phyloP scores from a whole-genome alignment of 2,888 invertebrate species.

The Eupsilia transversa region DNA sequence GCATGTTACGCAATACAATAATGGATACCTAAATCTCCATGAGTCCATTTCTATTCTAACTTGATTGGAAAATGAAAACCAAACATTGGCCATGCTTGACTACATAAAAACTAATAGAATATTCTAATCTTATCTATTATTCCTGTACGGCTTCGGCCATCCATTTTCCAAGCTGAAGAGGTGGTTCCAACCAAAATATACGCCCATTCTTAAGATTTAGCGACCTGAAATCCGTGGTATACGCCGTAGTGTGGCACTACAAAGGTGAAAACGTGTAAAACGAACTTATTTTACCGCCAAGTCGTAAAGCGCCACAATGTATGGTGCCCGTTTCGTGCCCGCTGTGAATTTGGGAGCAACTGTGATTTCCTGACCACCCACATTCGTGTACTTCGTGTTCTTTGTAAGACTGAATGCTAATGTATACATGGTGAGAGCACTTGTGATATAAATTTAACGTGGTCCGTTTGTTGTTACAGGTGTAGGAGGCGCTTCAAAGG shows the following conservation, averaged over 20 bases:
- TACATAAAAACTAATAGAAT: slow-evolving; percentile 44
- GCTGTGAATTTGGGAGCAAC: slow-evolving; percentile 64
- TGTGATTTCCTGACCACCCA: slow-evolving; percentile 69
- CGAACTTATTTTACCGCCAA: slow-evolving; percentile 73
- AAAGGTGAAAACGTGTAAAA: slow-evolving; percentile 75
- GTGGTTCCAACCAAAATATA: slow-evolving; percentile 43
- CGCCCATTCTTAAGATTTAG: slow-evolving; percentile 57
- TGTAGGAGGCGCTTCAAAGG: slow-evolving; percentile 74
- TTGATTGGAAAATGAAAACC: slow-evolving; percentile 14
- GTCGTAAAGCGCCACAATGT: slow-evolving; percentile 73
- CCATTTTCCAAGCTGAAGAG: slow-evolving; percentile 23
- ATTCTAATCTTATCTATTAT: slow-evolving; percentile 57
- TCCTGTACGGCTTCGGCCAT: slow-evolving; percentile 24
- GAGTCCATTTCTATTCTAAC: slow-evolving; percentile 1
- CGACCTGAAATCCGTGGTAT: slow-evolving; percentile 50
- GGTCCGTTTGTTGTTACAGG: slow-evolving; percentile 75
- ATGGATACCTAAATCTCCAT: not conserved
- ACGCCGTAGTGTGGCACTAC: slow-evolving; percentile 57
- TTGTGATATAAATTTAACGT: slow-evolving; percentile 47
- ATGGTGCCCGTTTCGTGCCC: slow-evolving; percentile 61
- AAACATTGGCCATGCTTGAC: slow-evolving; percentile 13
- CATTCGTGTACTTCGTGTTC: slow-evolving; percentile 51
- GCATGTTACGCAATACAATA: not conserved
- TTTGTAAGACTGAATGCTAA: slow-evolving; percentile 61
- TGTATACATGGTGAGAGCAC: slow-evolving; percentile 53